Evolutionary conservation across 2,113 vertebrate species (phyloP), one percentile per base, ranked within the genome.

Genomic region (Chionodraco myersi): DNA sequence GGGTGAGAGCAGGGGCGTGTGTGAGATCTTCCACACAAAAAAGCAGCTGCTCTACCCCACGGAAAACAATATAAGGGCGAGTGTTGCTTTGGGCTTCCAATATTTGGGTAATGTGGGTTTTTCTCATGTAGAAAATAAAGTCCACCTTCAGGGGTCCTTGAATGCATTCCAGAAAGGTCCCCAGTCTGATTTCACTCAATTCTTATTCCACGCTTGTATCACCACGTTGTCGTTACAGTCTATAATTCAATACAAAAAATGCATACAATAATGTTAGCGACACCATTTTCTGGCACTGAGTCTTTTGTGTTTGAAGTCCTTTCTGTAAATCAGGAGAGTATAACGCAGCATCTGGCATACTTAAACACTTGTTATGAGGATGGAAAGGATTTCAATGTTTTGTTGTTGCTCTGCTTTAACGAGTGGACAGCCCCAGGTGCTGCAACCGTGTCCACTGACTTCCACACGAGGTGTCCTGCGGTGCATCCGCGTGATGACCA

Each of bases 341-440:
- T 56, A 52, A 79, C 12, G 53, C 72, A 82, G 83, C 91, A 92
- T 88, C 89, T 91, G 91, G 87, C 84, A 51, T 77, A 82, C 78
- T 91, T 89, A 91, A 92, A 86, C 80, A 89, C 86, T 84, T 83
- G 89, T 87, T 89, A 86, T 52, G 79, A 72, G 83, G 72, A 77
- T 45, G 47, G 58, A 57, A 48, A 48, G 67, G 54, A 74, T 88
- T 45, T 60, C 77, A 73, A 67, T 63, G 79, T 63, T 79, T 70
- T 77, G 74, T 72, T 59, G 60, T 48, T 71, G 90, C 53, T 63
- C 53, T 47, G 75, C 60, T 41, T 77, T 48, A 68, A 47, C 41
- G 82, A 76, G 75, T 63, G 85, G 77, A 75, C 84, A 83, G 84
- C 80, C 71, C 77, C 86, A 56, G 81, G 91, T 86, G 87, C 86